Conservation (phyloP, 2,888 invertebrate genomes). For the Ectemnius lituratus region DNA sequence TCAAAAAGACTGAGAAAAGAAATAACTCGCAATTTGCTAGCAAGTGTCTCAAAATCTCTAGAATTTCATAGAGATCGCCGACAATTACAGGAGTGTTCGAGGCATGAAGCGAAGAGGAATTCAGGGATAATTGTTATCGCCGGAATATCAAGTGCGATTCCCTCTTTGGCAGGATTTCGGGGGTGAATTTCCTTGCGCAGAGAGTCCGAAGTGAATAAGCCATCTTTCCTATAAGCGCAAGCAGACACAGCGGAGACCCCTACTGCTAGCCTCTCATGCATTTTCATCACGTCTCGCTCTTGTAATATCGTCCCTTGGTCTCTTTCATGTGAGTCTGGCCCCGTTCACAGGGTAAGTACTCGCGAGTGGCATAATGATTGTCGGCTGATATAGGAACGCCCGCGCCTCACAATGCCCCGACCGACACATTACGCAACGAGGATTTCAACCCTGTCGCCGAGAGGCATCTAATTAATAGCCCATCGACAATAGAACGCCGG, state of each 20-base stretch:
- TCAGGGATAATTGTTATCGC: constrained; percentile 16
- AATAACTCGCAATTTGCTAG: background rate
- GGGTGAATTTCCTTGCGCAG: background rate
- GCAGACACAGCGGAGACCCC: constrained; percentile 22
- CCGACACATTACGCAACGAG: constrained; percentile 68
- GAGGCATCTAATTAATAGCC: constrained; percentile 77
- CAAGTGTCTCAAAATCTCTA: too few relatives aligned
- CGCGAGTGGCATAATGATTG: constrained; percentile 54
- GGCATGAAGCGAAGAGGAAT: background rate
- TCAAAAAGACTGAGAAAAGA: background rate
- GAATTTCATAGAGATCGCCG: too few relatives aligned
- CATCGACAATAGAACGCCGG: constrained; percentile 73
- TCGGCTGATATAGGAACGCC: constrained; percentile 45
- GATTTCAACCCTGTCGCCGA: constrained; percentile 69
- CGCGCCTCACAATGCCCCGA: constrained; percentile 56
- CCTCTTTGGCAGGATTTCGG: background rate
- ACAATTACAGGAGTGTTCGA: too few relatives aligned
- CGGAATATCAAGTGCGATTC: constrained; percentile 13
- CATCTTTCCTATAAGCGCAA: constrained; percentile 24
- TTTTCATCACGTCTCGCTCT: constrained; percentile 66
- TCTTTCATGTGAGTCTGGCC: constrained; percentile 22
- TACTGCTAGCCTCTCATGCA: constrained; percentile 52
- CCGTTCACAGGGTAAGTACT: constrained; percentile 62
- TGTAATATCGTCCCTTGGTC: constrained; percentile 58
- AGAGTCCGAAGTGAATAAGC: constrained; percentile 5